These are phyloP conservation scores for Mareca strepera DNA, from an alignment of 2,797 vertebrate genomes.

Conservation along the genomic window DNA sequence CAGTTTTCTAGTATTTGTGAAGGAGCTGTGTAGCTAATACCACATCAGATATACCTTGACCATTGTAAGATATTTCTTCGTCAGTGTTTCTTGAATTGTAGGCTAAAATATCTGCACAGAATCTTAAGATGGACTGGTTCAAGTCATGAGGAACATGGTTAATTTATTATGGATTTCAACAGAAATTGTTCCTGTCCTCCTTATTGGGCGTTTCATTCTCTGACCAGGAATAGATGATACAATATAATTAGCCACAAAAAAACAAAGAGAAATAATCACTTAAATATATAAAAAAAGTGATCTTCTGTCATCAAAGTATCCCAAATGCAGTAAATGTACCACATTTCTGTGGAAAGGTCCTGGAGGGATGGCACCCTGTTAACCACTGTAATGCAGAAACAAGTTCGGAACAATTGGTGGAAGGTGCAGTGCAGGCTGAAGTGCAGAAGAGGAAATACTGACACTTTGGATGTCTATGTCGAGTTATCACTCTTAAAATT, in stretches of 20 bases:
- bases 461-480: background rate
- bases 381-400: background rate
- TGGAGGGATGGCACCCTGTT: background rate
- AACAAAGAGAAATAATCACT: background rate
- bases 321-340: background rate
- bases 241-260: background rate
- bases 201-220: background rate
- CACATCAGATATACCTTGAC: background rate
- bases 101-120: background rate
- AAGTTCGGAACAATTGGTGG: background rate
- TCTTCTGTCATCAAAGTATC: background rate
- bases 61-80: background rate
- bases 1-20: background rate
- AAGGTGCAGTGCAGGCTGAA: background rate
- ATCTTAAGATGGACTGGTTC: background rate
- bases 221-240: background rate
- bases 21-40: background rate
- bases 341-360: background rate
- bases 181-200: background rate
- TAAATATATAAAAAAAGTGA: background rate
- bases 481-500: background rate
- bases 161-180: background rate
- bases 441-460: background rate
- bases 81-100: background rate
- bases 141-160: background rate